These are phyloP conservation scores for Rhizoglyphus robini DNA, from an alignment of 1,140 invertebrate species.

Conservation along the genomic window DNA sequence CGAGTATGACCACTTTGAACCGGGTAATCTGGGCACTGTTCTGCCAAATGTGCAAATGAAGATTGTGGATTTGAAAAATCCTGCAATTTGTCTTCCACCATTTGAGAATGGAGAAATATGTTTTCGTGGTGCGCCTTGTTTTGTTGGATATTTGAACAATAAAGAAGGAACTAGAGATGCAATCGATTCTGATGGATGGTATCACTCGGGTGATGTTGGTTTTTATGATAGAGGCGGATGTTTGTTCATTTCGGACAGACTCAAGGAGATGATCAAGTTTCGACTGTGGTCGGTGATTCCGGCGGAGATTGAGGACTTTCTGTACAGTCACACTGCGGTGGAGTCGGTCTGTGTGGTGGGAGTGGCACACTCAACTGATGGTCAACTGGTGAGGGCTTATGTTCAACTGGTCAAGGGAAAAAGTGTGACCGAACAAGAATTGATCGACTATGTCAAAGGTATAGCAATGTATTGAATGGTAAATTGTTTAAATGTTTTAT, in stretches of 20 bases:
- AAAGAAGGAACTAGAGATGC: constrained; percentile 53
- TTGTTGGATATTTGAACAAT: constrained; percentile 57
- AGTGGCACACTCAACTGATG: constrained; percentile 72
- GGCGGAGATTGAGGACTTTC: constrained; percentile 30
- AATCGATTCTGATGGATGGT: constrained; percentile 54
- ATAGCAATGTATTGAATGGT: not conserved
- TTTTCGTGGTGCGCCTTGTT: constrained; percentile 33
- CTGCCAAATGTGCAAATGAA: constrained; percentile 21
- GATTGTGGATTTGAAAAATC: constrained; percentile 31
- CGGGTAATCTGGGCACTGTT: not conserved
- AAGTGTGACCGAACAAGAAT: constrained; percentile 18
- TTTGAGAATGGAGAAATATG: constrained; percentile 32
- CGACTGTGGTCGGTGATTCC: constrained; percentile 27
- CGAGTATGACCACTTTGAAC: not conserved
- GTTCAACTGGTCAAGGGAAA: constrained; percentile 22
- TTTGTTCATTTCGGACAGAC: constrained; percentile 29
- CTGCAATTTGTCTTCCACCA: constrained; percentile 25
- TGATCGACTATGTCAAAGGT: constrained; percentile 21
- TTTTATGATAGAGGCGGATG: constrained; percentile 28
- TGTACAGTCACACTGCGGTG: constrained; percentile 62
- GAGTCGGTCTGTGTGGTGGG: constrained; percentile 74
- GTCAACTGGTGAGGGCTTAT: constrained; percentile 55
- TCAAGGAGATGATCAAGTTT: constrained; percentile 30
- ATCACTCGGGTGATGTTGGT: constrained; percentile 44
- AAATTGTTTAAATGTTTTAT: not conserved